These are phyloP conservation scores for Drosophila pegasa DNA, from an alignment of 2,888 invertebrate species.

Conservation along the genomic window DNA sequence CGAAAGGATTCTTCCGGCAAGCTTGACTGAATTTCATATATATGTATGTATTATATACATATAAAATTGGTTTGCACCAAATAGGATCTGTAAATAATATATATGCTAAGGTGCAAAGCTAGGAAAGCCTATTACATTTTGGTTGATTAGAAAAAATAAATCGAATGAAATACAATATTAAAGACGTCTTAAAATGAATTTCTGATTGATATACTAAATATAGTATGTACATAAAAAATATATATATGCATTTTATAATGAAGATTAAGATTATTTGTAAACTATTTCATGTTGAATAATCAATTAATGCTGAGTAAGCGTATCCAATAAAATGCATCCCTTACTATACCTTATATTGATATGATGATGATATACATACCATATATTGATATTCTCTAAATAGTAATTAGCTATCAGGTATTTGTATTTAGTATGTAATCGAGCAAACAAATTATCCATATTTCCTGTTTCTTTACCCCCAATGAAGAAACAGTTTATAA, in stretches of 20 bases:
- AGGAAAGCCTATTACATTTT: background rate
- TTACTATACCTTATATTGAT: too few relatives aligned
- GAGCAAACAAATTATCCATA: background rate
- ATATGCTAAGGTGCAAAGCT: constrained; percentile 29
- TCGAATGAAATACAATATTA: background rate
- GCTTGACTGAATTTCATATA: constrained; percentile 19
- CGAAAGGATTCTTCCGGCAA: constrained; percentile 44
- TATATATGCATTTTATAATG: background rate
- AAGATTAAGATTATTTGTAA: background rate
- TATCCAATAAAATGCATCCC: too few relatives aligned
- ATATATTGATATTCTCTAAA: too few relatives aligned
- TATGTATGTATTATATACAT: constrained; percentile 11
- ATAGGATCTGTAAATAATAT: constrained; percentile 41
- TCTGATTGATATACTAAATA: background rate
- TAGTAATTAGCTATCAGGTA: background rate
- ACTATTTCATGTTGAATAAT: too few relatives aligned
- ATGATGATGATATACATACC: too few relatives aligned
- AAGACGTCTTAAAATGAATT: background rate
- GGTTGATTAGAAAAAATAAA: background rate
- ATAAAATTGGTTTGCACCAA: constrained; percentile 8
- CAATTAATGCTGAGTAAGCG: too few relatives aligned
- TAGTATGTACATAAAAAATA: background rate
- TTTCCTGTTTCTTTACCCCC: background rate
- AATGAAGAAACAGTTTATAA: background rate
- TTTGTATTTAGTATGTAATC: background rate